Evolutionary conservation across 2,888 invertebrate species (phyloP), one percentile per base, ranked within the genome.

Genomic region (Ametastegia equiseti): DNA sequence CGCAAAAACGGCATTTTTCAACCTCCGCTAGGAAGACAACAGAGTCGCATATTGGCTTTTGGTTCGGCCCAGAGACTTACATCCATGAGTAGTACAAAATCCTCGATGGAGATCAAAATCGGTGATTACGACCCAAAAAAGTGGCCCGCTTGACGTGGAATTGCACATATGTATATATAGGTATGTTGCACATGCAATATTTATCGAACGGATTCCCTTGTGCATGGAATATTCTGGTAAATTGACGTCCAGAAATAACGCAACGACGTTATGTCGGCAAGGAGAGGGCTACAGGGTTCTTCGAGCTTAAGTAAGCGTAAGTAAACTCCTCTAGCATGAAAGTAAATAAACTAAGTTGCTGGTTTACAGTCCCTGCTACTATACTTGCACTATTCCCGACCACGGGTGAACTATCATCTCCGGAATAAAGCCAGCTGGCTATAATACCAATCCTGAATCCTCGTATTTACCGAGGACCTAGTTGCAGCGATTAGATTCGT

Each of bases 301-400:
- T 39, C 11, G 19, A 36, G 67, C 39, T 67, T 67, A 67, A 67
- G 67, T 67, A 67, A 67, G 67, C 39, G 67, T 67, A 67, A 42
- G 67, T 67, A 67, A 67, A 67, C 67, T 67, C 11, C 19, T 36
- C 67, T 42, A 67, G 19, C 1, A 67, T 27, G 19, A 39, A 67
- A 39, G 67, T 67, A 67, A 67, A 39, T 67, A 67, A 67, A 67
- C 67, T 42, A 42, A 60, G 15, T 42, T 7, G 54, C 39, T 27
- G 67, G 39, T 67, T 67, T 67, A 67, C 67, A 39, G 39, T 67
- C 13, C 39, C 13, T 67, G 67, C 11, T 39, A 39, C 39, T 33
- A 30, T 3, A 30, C 63, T 65, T 67, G 67, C 67, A n/a, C 9
- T 11, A 5, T 60, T 27, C 47, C 11, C n/a, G 23, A n/a, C n/a